Percentiles rank a stretch among this genome's conserved stretches.
Evolutionary conservation across 2,113 vertebrate genomes (phyloP).

Genomic region (Chascanopsetta lugubris): DNA sequence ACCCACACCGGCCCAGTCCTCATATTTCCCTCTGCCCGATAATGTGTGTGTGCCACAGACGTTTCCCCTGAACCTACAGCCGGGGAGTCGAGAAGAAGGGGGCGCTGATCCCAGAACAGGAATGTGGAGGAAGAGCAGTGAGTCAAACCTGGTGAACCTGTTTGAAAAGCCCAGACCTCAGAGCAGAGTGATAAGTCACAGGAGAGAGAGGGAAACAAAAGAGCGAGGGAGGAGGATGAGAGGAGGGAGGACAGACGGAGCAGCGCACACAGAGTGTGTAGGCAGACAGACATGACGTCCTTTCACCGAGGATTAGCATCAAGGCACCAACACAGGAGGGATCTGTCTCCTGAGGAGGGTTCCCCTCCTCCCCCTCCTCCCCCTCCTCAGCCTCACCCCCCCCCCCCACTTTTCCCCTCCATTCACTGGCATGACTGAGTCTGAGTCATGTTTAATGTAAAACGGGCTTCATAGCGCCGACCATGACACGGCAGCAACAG

Average conservation of each 20-base stretch:
- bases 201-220: background rate
- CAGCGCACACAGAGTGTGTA: constrained; percentile 17
- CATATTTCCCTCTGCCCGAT: no score
- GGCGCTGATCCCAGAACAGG: background rate
- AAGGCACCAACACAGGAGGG: constrained; percentile 53
- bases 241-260: background rate
- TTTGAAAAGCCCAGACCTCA: background rate
- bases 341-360: constrained; percentile 62
- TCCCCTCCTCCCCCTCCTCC: constrained; percentile 22
- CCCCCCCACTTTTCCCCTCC: background rate
- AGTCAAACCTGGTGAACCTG: background rate
- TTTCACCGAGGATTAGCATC: constrained; percentile 71
- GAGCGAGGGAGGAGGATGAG: constrained; percentile 24
- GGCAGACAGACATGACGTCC: constrained; percentile 62
- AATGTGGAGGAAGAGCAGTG: background rate
- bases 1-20: no score
- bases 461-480: background rate
- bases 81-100: no score
- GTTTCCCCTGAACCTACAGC: no score
- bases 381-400: background rate
- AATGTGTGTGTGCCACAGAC: no score
- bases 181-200: background rate
- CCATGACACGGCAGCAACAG: constrained; percentile 33
- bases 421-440: constrained; percentile 35
- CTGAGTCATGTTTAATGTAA: constrained; percentile 39